These are phyloP conservation scores for Atethmia centrago DNA, from an alignment of 2,888 invertebrate species.

Conservation along the genomic window DNA sequence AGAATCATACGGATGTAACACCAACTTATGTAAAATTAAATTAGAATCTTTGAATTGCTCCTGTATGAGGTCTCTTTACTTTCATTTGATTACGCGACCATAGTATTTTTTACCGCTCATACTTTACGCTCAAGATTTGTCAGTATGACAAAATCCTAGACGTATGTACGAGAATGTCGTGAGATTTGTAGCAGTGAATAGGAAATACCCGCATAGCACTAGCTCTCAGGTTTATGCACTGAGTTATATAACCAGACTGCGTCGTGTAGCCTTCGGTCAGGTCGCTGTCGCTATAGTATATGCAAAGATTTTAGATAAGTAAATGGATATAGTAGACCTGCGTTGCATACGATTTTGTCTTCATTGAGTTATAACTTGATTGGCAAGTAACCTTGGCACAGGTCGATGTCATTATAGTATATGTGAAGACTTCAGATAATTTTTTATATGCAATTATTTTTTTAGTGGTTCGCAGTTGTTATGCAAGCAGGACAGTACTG, in stretches of 20 bases:
- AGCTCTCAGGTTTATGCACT: slow-evolving; percentile 51
- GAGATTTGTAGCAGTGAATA: slow-evolving; percentile 5
- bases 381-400: slow-evolving; percentile 12
- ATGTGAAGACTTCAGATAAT: slow-evolving; percentile 22
- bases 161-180: background rate
- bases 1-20: no score
- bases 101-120: background rate
- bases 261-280: slow-evolving; percentile 79
- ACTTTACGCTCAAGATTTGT: background rate
- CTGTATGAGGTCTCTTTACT: background rate
- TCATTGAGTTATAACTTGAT: slow-evolving; percentile 24
- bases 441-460: background rate
- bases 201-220: slow-evolving; percentile 38
- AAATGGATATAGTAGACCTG: background rate
- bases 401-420: slow-evolving; percentile 36
- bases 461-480: background rate
- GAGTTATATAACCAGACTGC: slow-evolving; percentile 74
- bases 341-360: slow-evolving; percentile 15
- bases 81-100: background rate
- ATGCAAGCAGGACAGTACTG: background rate
- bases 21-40: background rate
- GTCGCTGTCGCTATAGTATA: slow-evolving; percentile 80
- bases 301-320: slow-evolving; percentile 71
- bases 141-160: background rate
- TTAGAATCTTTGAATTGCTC: background rate